Evolutionary conservation across 2,797 vertebrate genomes (phyloP).

Genomic region (Mionectes olivaceus): DNA sequence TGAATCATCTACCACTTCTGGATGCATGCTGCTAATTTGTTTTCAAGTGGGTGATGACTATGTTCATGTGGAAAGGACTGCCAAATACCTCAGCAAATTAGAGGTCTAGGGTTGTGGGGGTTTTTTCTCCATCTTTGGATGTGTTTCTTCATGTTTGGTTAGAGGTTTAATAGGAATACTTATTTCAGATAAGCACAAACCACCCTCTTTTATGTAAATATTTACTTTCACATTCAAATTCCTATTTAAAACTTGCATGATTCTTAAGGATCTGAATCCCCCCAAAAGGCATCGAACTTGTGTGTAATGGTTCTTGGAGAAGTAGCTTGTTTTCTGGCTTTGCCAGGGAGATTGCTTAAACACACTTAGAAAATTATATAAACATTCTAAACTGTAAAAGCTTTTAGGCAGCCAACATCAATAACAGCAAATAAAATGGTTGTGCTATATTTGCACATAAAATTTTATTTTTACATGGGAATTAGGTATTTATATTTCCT

Average conservation of each 20-base stretch:
- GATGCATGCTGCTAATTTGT: not conserved
- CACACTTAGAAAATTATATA: not conserved
- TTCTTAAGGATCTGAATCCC: not conserved
- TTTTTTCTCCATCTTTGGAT: not conserved
- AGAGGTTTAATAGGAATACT: not conserved
- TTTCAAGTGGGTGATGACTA: not conserved
- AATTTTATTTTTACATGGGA: not conserved
- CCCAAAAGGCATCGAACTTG: not conserved
- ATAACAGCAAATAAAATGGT: not conserved
- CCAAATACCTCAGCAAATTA: not conserved
- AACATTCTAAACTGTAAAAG: not conserved
- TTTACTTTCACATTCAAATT: not conserved
- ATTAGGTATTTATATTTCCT: not conserved
- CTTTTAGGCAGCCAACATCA: not conserved
- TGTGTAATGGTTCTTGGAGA: not conserved
- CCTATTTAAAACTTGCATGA: not conserved
- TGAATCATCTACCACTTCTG: not conserved
- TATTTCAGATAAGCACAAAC: not conserved
- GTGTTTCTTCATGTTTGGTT: not conserved
- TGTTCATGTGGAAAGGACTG: not conserved
- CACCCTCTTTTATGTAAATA: not conserved
- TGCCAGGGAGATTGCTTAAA: not conserved
- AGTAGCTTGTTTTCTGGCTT: constrained; percentile 4
- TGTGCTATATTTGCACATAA: not conserved
- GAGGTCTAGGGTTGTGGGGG: not conserved